Evolutionary conservation across 1,140 invertebrate genomes (phyloP).

Genomic region (Drosophila nannoptera): DNA sequence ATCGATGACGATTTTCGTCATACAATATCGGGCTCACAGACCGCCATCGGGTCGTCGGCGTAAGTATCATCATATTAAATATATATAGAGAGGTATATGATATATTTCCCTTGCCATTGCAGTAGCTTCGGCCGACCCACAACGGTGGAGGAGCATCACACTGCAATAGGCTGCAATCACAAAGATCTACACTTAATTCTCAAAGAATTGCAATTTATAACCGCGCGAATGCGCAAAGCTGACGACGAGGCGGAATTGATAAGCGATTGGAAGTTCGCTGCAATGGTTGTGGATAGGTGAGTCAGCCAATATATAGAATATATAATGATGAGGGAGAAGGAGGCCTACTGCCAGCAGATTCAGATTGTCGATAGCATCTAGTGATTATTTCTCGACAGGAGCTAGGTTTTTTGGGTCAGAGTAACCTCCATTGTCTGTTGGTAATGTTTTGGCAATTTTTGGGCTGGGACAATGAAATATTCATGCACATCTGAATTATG

Average conservation of each 20-base stretch:
- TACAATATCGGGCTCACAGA: slow-evolving; percentile 80
- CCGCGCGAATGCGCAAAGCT: slow-evolving; percentile 91
- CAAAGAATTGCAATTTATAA: slow-evolving; percentile 96
- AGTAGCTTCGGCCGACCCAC: slow-evolving; percentile 82
- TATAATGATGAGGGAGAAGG: background rate
- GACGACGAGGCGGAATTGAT: slow-evolving; percentile 95
- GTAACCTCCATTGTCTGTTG: no score
- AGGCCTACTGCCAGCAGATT: no score
- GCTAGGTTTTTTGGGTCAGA: no score
- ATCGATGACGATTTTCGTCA: slow-evolving; percentile 96
- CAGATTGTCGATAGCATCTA: no score
- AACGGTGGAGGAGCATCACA: slow-evolving; percentile 83
- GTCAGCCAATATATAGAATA: slow-evolving; percentile 9
- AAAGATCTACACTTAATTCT: slow-evolving; percentile 91
- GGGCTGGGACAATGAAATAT: no score
- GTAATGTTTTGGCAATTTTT: no score
- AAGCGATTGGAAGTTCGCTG: slow-evolving; percentile 99
- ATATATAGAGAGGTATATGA: no score
- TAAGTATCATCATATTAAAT: slow-evolving; percentile 49
- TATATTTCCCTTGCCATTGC: slow-evolving; percentile 2
- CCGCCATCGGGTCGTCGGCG: slow-evolving; percentile 80
- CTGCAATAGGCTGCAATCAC: slow-evolving; percentile 81
- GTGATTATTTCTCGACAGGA: no score
- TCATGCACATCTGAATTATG: background rate
- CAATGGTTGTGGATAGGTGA: slow-evolving; percentile 97